Conservation (phyloP, 2,888 invertebrate species). For the Drosophila borealis region DNA sequence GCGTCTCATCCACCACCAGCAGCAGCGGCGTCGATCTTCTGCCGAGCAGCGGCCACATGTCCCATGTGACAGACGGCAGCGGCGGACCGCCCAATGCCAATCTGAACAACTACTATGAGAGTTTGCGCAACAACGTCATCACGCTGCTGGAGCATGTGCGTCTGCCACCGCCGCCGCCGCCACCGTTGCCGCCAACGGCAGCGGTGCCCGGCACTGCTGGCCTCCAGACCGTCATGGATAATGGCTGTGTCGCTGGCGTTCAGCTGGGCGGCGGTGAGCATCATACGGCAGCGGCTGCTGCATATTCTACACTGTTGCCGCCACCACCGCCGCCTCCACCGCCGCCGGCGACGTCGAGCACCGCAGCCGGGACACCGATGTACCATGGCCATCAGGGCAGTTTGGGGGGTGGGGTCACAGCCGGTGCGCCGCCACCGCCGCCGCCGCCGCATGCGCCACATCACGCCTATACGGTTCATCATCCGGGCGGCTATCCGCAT, state of each 20-base stretch:
- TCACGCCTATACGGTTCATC: constrained; percentile 83
- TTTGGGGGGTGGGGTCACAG: constrained; percentile 56
- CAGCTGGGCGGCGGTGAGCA: constrained; percentile 40
- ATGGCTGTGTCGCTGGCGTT: constrained; percentile 35
- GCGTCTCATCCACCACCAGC: constrained; percentile 71
- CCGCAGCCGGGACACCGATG: constrained; percentile 24
- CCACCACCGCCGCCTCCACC: constrained; percentile 60
- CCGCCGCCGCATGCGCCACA: constrained; percentile 68
- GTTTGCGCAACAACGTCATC: constrained; percentile 96
- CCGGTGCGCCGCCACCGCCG: constrained; percentile 64
- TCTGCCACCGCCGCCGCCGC: constrained; percentile 87
- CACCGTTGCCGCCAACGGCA: constrained; percentile 27
- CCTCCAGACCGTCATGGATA: constrained; percentile 42
- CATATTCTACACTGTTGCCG: constrained; percentile 67
- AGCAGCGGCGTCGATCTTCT: constrained; percentile 19
- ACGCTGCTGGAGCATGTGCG: constrained; percentile 95
- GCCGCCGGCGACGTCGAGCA: constrained; percentile 1
- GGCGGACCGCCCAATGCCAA: constrained; percentile 85
- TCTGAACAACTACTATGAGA: constrained; percentile 96
- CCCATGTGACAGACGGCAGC: constrained; percentile 39
- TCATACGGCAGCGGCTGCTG: constrained; percentile 44
- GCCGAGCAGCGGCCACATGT: constrained; percentile 25
- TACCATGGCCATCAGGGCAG: constrained; percentile 51
- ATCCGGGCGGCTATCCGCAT: constrained; percentile 82
- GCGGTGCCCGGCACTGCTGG: constrained; percentile 24